Evolutionary conservation across 2,797 vertebrate species (phyloP).

Genomic region (Tachyglossus aculeatus): DNA sequence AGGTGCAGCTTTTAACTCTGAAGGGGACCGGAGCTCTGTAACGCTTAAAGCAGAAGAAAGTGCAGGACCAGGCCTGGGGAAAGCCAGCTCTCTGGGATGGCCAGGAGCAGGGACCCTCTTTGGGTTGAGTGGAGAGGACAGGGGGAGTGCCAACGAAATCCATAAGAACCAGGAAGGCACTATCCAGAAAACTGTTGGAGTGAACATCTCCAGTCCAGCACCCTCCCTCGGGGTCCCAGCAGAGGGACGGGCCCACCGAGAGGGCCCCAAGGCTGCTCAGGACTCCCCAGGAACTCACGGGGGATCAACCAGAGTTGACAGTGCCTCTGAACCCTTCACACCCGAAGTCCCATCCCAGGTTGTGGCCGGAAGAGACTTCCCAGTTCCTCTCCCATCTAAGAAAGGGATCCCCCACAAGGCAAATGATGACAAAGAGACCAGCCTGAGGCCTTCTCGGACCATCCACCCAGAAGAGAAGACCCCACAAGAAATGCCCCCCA

Average conservation of each 20-base stretch:
- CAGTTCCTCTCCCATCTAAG: not conserved
- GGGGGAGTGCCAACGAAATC: conserved; percentile 9
- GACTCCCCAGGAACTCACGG: conserved; percentile 7
- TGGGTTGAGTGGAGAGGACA: not conserved
- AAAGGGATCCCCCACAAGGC: not conserved
- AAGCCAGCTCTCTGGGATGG: not conserved
- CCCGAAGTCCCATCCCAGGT: conserved; percentile 24
- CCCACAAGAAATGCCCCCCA: conserved; percentile 38
- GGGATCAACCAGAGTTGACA: conserved; percentile 2
- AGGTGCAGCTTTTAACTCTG: conserved; percentile 23
- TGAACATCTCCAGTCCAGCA: not conserved
- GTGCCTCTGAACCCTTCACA: conserved; percentile 6
- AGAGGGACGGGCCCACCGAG: not conserved
- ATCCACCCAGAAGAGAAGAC: not conserved
- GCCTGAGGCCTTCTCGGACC: not conserved
- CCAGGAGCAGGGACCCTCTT: conserved; percentile 1
- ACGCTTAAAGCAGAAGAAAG: conserved; percentile 20
- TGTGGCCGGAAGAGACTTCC: conserved; percentile 2
- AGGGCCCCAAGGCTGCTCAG: conserved; percentile 12
- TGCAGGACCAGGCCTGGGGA: not conserved
- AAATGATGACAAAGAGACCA: conserved; percentile 11
- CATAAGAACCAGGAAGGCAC: conserved; percentile 17
- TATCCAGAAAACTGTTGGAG: not conserved
- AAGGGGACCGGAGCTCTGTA: conserved; percentile 4
- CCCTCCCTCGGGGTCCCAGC: not conserved